These are phyloP conservation scores for Columba livia DNA, from an alignment of 2,113 vertebrate genomes.

Conservation along the genomic window DNA sequence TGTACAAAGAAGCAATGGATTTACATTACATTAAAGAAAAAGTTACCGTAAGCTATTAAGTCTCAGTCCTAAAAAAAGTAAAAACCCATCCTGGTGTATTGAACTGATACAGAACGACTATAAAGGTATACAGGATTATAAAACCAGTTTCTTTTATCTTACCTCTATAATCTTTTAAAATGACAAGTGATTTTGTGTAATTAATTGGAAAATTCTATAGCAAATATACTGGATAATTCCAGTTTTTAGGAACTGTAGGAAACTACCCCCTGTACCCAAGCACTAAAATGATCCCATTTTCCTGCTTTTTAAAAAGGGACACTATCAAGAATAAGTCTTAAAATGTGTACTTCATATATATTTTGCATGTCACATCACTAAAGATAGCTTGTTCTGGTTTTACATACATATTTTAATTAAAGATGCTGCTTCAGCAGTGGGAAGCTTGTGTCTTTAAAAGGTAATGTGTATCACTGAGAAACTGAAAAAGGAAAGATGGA, in stretches of 20 bases:
- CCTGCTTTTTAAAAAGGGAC: slow-evolving; percentile 44
- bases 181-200: slow-evolving; percentile 46
- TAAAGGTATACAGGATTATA: slow-evolving; percentile 61
- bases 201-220: slow-evolving; percentile 19
- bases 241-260: slow-evolving; percentile 18
- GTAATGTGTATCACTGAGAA: neutral
- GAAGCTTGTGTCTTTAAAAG: neutral
- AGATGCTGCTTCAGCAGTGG: neutral
- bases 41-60: slow-evolving; percentile 58
- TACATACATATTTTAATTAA: neutral
- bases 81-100: slow-evolving; percentile 60
- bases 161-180: slow-evolving; percentile 51
- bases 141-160: slow-evolving; percentile 45
- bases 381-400: neutral
- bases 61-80: slow-evolving; percentile 69
- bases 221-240: slow-evolving; percentile 27
- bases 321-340: slow-evolving; percentile 42
- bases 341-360: neutral
- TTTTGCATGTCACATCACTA: neutral
- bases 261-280: neutral
- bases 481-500: neutral
- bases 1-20: slow-evolving; percentile 75
- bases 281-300: slow-evolving; percentile 41
- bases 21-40: slow-evolving; percentile 70
- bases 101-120: slow-evolving; percentile 48